phyloP scores from a whole-genome alignment of 2,797 vertebrate genomes.

The Phoxinus dragarum region DNA sequence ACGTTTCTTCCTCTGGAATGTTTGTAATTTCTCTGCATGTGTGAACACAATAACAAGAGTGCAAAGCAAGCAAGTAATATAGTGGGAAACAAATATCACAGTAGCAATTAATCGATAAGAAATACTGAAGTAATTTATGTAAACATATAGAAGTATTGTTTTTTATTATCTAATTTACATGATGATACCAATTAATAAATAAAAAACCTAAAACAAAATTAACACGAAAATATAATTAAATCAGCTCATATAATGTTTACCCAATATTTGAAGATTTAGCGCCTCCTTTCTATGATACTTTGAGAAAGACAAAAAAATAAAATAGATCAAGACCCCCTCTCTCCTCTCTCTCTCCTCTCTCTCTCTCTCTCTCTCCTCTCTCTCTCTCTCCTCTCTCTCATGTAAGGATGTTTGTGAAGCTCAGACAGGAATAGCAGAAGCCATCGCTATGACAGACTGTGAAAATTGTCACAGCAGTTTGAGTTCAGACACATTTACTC shows the following conservation, averaged over 20 bases:
- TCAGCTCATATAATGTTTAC: not conserved
- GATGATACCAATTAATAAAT: not conserved
- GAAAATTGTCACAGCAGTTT: conserved; percentile 10
- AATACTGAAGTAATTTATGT: not conserved
- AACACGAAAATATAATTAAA: not conserved
- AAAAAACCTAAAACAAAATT: not conserved
- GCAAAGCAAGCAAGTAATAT: not conserved
- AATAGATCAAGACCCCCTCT: not conserved
- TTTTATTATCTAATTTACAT: not conserved
- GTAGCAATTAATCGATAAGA: too few relatives aligned
- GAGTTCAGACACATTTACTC: conserved; percentile 4
- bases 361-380: not conserved
- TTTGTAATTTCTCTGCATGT: not conserved
- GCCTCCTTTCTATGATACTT: not conserved
- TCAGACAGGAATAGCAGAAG: conserved; percentile 26
- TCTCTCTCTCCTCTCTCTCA: too few relatives aligned
- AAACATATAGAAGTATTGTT: not conserved
- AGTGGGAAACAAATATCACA: not conserved
- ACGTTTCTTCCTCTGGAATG: not conserved
- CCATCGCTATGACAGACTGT: conserved; percentile 6
- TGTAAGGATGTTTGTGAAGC: conserved; percentile 11
- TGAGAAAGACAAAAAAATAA: not conserved
- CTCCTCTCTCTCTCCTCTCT: not conserved
- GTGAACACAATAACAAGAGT: not conserved
- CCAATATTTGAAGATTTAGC: too few relatives aligned